These are phyloP conservation scores for Sepioteuthis lessoniana DNA, from an alignment of 2,888 invertebrate genomes.

Conservation along the genomic window DNA sequence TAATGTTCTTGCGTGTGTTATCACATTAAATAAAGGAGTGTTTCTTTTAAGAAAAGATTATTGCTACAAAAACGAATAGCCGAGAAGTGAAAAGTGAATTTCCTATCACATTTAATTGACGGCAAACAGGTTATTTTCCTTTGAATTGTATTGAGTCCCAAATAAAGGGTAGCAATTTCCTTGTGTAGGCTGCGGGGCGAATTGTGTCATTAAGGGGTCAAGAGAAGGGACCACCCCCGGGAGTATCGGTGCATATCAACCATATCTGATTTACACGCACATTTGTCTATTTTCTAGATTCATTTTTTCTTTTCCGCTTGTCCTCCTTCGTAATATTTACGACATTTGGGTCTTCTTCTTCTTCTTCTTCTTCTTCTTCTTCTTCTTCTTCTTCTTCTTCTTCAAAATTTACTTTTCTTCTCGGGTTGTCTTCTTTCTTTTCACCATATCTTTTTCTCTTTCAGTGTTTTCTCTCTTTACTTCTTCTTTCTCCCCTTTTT, in stretches of 20 bases:
- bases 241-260: not conserved
- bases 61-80: not conserved
- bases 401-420: not conserved
- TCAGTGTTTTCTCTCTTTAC: not conserved
- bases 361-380: not conserved
- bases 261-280: not conserved
- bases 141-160: not conserved
- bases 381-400: not conserved
- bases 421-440: not conserved
- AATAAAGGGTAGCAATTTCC: not conserved
- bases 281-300: not conserved
- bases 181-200: not conserved
- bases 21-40: not conserved
- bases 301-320: not conserved
- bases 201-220: not conserved
- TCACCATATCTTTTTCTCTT: not conserved
- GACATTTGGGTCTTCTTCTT: not conserved
- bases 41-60: not conserved
- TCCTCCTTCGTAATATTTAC: not conserved
- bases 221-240: not conserved
- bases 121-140: not conserved
- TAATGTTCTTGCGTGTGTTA: not conserved
- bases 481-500: not conserved
- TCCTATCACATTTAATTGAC: not conserved
- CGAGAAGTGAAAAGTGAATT: not conserved